Conservation (phyloP, 2,888 invertebrate species). For the Drosophila formosana region DNA sequence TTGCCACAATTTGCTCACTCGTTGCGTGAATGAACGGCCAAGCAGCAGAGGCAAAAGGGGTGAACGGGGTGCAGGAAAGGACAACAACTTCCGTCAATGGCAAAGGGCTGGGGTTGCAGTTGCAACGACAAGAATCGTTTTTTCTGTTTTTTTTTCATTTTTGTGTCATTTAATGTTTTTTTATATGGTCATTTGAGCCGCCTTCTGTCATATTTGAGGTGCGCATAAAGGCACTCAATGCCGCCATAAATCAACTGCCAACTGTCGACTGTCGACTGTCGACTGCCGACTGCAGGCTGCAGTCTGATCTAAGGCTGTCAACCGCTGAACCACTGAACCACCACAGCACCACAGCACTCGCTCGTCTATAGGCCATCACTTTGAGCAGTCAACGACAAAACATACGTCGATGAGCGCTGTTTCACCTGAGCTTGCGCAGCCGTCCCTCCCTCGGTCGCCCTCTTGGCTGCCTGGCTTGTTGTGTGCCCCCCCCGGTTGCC, state of each 20-base stretch:
- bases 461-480: too few species aligned
- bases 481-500: not conserved
- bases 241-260: constrained; percentile 80
- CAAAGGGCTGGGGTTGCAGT: not conserved
- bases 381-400: constrained; percentile 61
- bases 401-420: constrained; percentile 62
- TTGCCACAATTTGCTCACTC: constrained; percentile 82
- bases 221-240: constrained; percentile 81
- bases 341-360: constrained; percentile 19
- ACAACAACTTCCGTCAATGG: constrained; percentile 60
- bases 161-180: constrained; percentile 6
- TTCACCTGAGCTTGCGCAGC: constrained; percentile 51
- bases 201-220: constrained; percentile 79
- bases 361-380: constrained; percentile 69
- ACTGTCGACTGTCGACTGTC: constrained; percentile 37
- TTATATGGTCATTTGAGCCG: constrained; percentile 43
- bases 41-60: constrained; percentile 26
- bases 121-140: constrained; percentile 17
- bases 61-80: constrained; percentile 40
- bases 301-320: constrained; percentile 77
- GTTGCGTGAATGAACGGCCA: constrained; percentile 72
- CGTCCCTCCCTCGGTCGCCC: constrained; percentile 1
- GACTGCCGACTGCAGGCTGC: not conserved
- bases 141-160: too few species aligned
- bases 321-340: constrained; percentile 24